Conservation (phyloP, 2,797 vertebrate species). For the Xenops minutus region DNA sequence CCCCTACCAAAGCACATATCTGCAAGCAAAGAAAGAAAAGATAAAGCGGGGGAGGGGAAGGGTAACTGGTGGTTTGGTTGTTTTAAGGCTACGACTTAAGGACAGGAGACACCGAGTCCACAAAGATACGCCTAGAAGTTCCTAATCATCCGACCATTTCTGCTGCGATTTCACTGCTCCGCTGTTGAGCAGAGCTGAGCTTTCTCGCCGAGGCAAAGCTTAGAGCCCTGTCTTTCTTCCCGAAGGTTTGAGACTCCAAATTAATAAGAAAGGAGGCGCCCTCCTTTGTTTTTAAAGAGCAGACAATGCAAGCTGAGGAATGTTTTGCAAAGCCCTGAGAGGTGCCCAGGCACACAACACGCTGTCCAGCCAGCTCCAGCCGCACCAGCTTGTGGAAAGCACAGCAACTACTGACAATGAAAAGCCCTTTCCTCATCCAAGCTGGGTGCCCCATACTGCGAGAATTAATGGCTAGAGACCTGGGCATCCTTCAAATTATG, state of each 20-base stretch:
- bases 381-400: conserved; percentile 69
- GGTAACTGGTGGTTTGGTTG: background rate
- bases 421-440: conserved; percentile 77
- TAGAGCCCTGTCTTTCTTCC: background rate
- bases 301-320: conserved; percentile 54
- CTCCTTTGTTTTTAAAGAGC: conserved; percentile 55
- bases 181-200: background rate
- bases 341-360: conserved; percentile 51
- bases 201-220: background rate
- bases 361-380: conserved; percentile 66
- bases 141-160: background rate
- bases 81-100: background rate
- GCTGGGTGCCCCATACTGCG: conserved; percentile 81
- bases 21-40: background rate
- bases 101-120: background rate
- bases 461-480: conserved; percentile 84
- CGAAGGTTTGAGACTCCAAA: background rate
- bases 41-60: background rate
- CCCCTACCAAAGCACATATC: background rate
- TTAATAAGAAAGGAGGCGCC: conserved; percentile 52
- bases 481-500: conserved; percentile 84
- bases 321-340: conserved; percentile 52
- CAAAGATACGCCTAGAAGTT: background rate
- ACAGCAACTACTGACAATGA: conserved; percentile 74
- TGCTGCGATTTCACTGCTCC: background rate